These are phyloP conservation scores for Drosophila triauraria DNA, from an alignment of 1,140 invertebrate genomes.

Conservation along the genomic window DNA sequence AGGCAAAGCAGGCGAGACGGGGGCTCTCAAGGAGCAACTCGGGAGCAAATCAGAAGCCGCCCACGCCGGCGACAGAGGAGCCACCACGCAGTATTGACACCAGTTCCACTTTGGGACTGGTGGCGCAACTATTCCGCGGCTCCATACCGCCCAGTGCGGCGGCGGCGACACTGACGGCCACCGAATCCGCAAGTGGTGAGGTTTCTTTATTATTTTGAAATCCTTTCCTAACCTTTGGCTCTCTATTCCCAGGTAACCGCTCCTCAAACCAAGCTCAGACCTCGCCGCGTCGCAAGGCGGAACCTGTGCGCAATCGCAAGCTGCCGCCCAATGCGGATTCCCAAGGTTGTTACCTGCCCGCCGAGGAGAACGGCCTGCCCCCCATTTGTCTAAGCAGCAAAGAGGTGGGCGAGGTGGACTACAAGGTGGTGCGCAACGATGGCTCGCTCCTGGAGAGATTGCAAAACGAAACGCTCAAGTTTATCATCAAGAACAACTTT, in stretches of 20 bases:
- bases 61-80: conserved; percentile 53
- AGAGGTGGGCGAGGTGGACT: conserved; percentile 86
- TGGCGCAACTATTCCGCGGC: conserved; percentile 77
- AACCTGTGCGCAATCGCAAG: conserved; percentile 55
- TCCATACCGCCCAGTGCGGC: conserved; percentile 78
- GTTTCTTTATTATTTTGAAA: no score
- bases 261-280: conserved; percentile 45
- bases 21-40: conserved; percentile 56
- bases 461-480: conserved; percentile 89
- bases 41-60: conserved; percentile 60
- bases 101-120: conserved; percentile 65
- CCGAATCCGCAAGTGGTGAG: conserved; percentile 47
- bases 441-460: conserved; percentile 86
- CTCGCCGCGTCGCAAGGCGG: conserved; percentile 70
- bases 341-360: conserved; percentile 88
- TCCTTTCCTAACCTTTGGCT: no score
- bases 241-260: conserved; percentile 31
- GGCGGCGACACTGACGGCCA: conserved; percentile 68
- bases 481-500: conserved; percentile 93
- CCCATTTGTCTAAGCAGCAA: conserved; percentile 83
- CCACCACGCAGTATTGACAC: conserved; percentile 68
- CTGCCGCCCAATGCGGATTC: conserved; percentile 85
- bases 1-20: conserved; percentile 74
- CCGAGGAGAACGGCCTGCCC: conserved; percentile 86
- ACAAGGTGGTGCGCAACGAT: conserved; percentile 87